Percentiles rank a stretch among this genome's conserved stretches.
These are phyloP conservation scores for Polydrusus pterygomalis DNA, from an alignment of 2,888 invertebrate genomes.

Conservation along the genomic window DNA sequence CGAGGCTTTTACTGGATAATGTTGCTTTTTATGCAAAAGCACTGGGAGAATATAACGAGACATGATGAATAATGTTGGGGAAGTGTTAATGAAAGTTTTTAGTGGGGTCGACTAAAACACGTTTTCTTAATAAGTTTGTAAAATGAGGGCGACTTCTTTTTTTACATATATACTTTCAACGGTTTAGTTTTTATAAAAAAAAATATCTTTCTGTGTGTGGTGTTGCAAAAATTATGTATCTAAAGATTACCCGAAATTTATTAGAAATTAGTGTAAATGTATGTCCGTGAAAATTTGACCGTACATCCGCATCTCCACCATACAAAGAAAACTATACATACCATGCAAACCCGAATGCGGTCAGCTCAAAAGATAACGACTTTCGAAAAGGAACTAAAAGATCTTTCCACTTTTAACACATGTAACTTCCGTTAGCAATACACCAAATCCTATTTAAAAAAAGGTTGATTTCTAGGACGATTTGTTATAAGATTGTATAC, in stretches of 20 bases:
- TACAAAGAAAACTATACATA: constrained; percentile 9
- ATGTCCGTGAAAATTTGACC: constrained; percentile 25
- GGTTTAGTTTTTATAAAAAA: too few species aligned
- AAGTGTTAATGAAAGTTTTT: constrained; percentile 28
- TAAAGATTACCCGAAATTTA: too few species aligned
- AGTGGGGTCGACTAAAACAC: not conserved
- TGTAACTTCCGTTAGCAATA: constrained; percentile 38
- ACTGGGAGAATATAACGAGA: constrained; percentile 14
- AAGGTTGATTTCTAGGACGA: constrained; percentile 33
- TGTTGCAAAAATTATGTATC: too few species aligned
- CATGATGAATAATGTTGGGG: constrained; percentile 33
- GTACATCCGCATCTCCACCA: constrained; percentile 31
- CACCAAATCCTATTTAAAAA: constrained; percentile 24
- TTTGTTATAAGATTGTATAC: constrained; percentile 9
- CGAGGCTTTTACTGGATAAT: constrained; percentile 5
- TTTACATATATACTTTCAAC: too few species aligned
- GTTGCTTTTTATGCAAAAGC: constrained; percentile 40
- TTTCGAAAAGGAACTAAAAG: constrained; percentile 33
- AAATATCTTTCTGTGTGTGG: too few species aligned
- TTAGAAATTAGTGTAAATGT: too few species aligned
- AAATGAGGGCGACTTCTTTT: too few species aligned
- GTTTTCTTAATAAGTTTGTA: not conserved
- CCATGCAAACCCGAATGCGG: constrained; percentile 10
- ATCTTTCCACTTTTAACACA: constrained; percentile 35
- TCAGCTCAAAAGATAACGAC: constrained; percentile 34